Conservation (phyloP, 2,797 vertebrate species). For the Acanthurus lineatus region DNA sequence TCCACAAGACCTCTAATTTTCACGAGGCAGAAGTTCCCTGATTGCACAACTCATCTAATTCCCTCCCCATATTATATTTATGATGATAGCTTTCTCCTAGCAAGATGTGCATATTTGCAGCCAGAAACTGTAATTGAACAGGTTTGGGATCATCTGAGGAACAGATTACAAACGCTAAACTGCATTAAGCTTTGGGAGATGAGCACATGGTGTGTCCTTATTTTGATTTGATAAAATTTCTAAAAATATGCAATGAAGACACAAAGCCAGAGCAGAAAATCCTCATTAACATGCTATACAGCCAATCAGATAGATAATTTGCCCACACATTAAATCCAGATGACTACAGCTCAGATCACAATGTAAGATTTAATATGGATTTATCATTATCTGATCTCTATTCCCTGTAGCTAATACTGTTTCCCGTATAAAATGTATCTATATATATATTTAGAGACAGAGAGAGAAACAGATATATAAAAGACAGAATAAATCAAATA, state of each 20-base stretch:
- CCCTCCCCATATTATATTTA: constrained; percentile 60
- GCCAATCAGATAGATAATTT: not conserved
- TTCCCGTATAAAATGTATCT: not conserved
- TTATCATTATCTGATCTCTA: not conserved
- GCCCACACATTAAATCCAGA: not conserved
- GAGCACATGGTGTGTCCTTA: not conserved
- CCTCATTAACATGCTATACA: not conserved
- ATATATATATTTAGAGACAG: not conserved
- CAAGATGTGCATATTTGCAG: constrained; percentile 13
- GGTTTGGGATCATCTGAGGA: constrained; percentile 3
- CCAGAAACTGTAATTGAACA: constrained; percentile 11
- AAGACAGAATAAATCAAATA: no score
- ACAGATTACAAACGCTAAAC: constrained; percentile 15
- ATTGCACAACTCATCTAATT: constrained; percentile 56
- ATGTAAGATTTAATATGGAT: not conserved
- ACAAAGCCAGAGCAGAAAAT: not conserved
- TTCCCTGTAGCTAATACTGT: not conserved
- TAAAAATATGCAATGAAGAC: not conserved
- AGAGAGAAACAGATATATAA: no score
- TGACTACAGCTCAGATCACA: not conserved
- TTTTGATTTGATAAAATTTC: not conserved
- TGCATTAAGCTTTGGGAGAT: constrained; percentile 13
- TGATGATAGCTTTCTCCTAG: constrained; percentile 36
- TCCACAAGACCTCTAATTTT: constrained; percentile 57
- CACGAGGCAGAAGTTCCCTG: constrained; percentile 41